A percentile compares a stretch with the other conserved stretches of the same genome.
Conservation (phyloP, 2,797 vertebrate genomes). For the Xerus rutilus region DNA sequence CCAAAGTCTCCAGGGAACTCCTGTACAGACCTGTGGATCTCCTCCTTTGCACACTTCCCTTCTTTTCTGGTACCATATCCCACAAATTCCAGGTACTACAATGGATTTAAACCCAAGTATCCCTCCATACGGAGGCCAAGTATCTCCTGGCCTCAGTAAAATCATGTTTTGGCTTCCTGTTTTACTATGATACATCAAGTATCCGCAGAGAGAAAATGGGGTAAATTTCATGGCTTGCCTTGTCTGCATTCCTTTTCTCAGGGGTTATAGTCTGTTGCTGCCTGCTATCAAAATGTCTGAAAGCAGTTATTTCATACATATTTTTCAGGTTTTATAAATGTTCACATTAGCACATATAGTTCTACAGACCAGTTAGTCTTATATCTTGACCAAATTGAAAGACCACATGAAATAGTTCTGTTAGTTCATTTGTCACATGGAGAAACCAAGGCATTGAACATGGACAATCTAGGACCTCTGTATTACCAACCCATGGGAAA, state of each 20-base stretch:
- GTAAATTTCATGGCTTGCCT: background rate
- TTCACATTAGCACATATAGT: background rate
- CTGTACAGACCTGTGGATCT: background rate
- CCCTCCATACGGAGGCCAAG: background rate
- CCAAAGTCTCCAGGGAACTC: background rate
- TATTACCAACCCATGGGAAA: slow-evolving; percentile 1
- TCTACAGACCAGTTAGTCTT: background rate
- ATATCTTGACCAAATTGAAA: background rate
- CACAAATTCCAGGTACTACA: background rate
- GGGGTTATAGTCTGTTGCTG: background rate
- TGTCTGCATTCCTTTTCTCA: background rate
- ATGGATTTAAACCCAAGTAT: background rate
- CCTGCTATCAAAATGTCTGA: background rate
- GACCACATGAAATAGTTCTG: background rate
- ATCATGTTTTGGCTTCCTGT: background rate
- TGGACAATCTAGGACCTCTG: background rate
- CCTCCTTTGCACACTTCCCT: background rate
- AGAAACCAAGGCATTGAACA: background rate
- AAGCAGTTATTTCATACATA: background rate
- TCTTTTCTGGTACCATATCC: background rate
- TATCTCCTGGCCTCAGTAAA: background rate
- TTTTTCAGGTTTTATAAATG: slow-evolving; percentile 21
- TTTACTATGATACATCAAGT: background rate
- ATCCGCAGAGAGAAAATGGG: background rate
- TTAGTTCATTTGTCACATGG: background rate